A percentile compares a stretch with the other conserved stretches of the same genome.
phyloP scores from a whole-genome alignment of 2,797 vertebrate genomes.

The Acanthopagrus latus region DNA sequence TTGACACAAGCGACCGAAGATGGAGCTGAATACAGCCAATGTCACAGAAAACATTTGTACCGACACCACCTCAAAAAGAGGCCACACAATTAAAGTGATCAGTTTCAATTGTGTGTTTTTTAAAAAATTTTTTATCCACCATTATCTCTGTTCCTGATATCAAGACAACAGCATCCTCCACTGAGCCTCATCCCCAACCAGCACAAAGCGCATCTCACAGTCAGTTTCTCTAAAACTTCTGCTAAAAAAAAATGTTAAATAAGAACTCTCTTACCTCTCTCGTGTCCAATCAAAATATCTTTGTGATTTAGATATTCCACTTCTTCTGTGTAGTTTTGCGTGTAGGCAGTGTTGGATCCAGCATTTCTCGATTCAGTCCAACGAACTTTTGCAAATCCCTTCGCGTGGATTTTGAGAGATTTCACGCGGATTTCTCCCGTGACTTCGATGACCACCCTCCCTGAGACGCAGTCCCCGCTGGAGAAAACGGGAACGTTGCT shows the following conservation, averaged over 20 bases:
- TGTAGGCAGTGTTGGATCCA: constrained; percentile 99
- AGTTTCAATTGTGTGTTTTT: neutral
- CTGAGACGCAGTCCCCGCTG: constrained; percentile 99
- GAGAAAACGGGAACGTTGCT: constrained; percentile 96
- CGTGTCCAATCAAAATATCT: constrained; percentile 95
- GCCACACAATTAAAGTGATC: neutral
- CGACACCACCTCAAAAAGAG: neutral
- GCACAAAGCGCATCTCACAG: constrained; percentile 60
- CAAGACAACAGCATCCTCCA: constrained; percentile 44
- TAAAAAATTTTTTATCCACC: too few species aligned
- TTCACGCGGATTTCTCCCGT: constrained; percentile 97
- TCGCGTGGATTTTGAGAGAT: constrained; percentile 95
- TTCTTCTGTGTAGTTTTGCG: constrained; percentile 99
- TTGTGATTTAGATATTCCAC: constrained; percentile 98
- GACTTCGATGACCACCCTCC: constrained; percentile 96
- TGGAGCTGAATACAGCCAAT: neutral
- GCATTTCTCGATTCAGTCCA: constrained; percentile 99
- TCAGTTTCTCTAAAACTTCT: constrained; percentile 45
- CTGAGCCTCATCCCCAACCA: constrained; percentile 36
- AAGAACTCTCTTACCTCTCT: constrained; percentile 89
- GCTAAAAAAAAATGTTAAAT: neutral
- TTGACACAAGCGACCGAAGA: constrained; percentile 66
- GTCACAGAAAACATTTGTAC: neutral
- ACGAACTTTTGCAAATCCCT: constrained; percentile 98
- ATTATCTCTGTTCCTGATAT: neutral